Base-by-base conservation (phyloP, 1,140 invertebrate species). In the Eueides isabella region DNA sequence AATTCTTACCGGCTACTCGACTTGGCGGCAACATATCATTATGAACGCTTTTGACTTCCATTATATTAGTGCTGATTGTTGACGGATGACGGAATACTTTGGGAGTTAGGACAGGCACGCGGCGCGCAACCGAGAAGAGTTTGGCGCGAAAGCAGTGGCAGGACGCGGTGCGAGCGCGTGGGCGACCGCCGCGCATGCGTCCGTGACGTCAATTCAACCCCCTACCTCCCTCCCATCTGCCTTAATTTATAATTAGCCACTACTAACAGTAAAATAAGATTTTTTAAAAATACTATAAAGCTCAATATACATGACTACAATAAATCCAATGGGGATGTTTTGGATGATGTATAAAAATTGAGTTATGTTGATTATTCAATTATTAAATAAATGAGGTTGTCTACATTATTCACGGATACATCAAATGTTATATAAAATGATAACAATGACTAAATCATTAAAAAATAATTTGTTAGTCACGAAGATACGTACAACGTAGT, bases 101-200 rank as follows among this genome's bases (percentile, higher is more conserved):
- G 86, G 80, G 78, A 85, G 85, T 89, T 89, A 87, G 81, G 77
- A 85, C 77, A 76, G 86, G 80, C 80, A 83, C 82, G 81, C 84
- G 84, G 75, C 80, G 84, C 82, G 82, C 84, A 83, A 76, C 83
- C 77, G 75, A 81, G 71, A 72, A 75, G 81, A 83, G 82, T 88
- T 92, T 92, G 89, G 91, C 91, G 91, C 89, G 91, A 92, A 92
- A 92, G 75, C 70, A 41, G 61, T 69, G 76, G 44, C 72, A 74
- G 79, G 76, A 76, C 73, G 78, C 74, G 75, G 69, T 72, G 72
- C 66, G 69, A 81, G 76, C 80, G 86, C 86, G 88, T 86, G 85
- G 86, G 85, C 75, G 83, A 78, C 31, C 66, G 63, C 11, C 79
- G 87, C 91, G 91, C 91, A 91, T 92, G 91, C 91, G 91, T 78